A percentile compares a stretch with the other conserved stretches of the same genome.
Evolutionary conservation across 2,888 invertebrate genomes (phyloP).

Genomic region (Perizoma flavofasciatum): DNA sequence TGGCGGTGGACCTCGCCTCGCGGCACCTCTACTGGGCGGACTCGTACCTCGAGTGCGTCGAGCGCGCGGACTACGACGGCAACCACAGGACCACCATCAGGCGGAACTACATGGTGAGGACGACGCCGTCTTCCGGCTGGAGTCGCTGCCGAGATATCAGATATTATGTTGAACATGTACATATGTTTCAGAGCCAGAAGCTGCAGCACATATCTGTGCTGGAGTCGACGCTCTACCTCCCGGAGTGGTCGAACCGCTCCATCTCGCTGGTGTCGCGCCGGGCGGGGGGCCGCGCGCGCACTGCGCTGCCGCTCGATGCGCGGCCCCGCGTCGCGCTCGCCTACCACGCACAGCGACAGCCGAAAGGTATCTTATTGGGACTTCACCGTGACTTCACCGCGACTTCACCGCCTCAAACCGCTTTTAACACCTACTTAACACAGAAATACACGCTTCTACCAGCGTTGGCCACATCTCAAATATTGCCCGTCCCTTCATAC

Average conservation of each 20-base stretch:
- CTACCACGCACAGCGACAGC: slow-evolving; percentile 91
- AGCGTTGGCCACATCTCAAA: no score
- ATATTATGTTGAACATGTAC: no score
- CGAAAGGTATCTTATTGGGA: slow-evolving; percentile 74
- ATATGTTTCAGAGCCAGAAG: slow-evolving; percentile 82
- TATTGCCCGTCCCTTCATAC: no score
- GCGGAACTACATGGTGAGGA: slow-evolving; percentile 75
- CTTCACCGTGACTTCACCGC: no score
- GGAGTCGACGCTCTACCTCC: slow-evolving; percentile 89
- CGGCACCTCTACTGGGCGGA: slow-evolving; percentile 92
- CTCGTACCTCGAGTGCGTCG: slow-evolving; percentile 90
- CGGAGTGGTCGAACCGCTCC: slow-evolving; percentile 87
- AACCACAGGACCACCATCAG: slow-evolving; percentile 85
- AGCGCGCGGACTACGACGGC: slow-evolving; percentile 91
- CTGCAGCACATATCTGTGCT: slow-evolving; percentile 89
- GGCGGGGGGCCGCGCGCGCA: slow-evolving; percentile 8
- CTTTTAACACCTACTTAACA: no score
- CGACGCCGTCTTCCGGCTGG: neutral
- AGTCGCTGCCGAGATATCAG: no score
- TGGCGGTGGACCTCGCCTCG: slow-evolving; percentile 88
- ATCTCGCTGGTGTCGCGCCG: slow-evolving; percentile 78
- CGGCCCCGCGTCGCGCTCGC: slow-evolving; percentile 87
- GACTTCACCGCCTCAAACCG: no score
- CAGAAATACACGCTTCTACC: no score
- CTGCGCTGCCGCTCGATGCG: slow-evolving; percentile 34